Base-by-base conservation (phyloP, 2,797 vertebrate genomes). In the Clamator glandarius region DNA sequence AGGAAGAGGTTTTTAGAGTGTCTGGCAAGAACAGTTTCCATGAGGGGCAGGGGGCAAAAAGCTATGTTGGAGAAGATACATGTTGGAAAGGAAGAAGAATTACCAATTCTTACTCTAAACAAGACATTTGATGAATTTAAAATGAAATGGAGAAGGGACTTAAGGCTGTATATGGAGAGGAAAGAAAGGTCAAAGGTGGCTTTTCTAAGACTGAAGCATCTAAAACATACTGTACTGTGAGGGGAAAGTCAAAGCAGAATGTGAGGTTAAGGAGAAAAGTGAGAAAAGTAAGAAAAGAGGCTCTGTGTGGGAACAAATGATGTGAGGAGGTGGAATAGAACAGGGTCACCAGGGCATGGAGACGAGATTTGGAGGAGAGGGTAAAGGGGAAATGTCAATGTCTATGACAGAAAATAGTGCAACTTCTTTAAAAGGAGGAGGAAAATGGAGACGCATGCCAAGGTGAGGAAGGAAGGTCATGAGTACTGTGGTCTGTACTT, bases 81-180 rank as follows among this genome's bases (percentile, higher is more conserved):
- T 7, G 10, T 33, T 68, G 41, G 82, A 89, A 85, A 90, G 12
- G 4, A 28, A 88, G 39, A 17, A 68, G 23, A 79, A 87, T 82
- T 82, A 76, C 41, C 2, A 4, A 63, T 77, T 91, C 48, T 83
- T 36, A 54, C n/a, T 87, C 84, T 70, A 67, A 90, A 79, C 25
- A 76, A 63, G 26, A 2, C 82, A 57, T 82, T 48, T 92, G 81
- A 84, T 87, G 50, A 90, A 84, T 90, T 94, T 87, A 64, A 79
- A 85, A 74, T 70, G 21, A 95, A 92, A 91, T 11, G 36, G 67
- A 89, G 57, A 48, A 68, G 41, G 18, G 75, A 91, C 21, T 89
- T 84, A 82, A 69, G 28, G 9, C 26, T 77, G 42, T n/a, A 48
- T 41, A 79, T 68, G 75, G 58, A 91, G 57, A 70, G 50, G 29